A percentile compares a stretch with the other conserved stretches of the same genome.
These are phyloP conservation scores for Acrobasis repandana DNA, from an alignment of 2,888 invertebrate species.

Conservation along the genomic window DNA sequence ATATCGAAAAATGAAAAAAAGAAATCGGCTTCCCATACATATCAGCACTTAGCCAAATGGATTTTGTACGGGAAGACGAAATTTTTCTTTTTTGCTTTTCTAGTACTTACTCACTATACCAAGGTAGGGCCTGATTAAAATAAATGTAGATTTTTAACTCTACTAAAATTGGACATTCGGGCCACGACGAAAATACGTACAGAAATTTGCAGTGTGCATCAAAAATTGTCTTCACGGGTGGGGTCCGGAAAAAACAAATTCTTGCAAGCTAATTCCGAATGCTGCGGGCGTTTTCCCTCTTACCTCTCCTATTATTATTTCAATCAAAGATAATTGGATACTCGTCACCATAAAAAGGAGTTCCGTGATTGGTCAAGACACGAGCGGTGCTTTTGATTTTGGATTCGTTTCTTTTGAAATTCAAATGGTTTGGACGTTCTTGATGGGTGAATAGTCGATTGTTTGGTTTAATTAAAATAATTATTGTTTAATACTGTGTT, in stretches of 20 bases:
- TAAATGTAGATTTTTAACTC: no score
- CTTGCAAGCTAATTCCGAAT: slow-evolving; percentile 56
- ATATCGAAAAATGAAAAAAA: no score
- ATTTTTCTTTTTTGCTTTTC: no score
- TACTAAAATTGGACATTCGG: slow-evolving; percentile 31
- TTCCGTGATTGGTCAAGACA: slow-evolving; percentile 51
- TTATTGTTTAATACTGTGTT: background rate
- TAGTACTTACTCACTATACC: no score
- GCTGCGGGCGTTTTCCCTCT: slow-evolving; percentile 53
- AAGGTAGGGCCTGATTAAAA: no score
- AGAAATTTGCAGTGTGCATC: slow-evolving; percentile 57
- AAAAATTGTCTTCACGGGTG: slow-evolving; percentile 65
- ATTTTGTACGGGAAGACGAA: no score
- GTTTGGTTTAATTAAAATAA: slow-evolving; percentile 15
- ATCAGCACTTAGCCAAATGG: no score
- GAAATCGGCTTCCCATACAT: no score
- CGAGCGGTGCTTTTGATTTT: slow-evolving; percentile 59
- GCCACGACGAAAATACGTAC: slow-evolving; percentile 41
- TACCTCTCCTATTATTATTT: slow-evolving; percentile 70
- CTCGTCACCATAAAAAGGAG: slow-evolving; percentile 69
- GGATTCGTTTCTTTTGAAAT: slow-evolving; percentile 50
- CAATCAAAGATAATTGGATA: slow-evolving; percentile 77
- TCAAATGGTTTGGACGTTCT: slow-evolving; percentile 46
- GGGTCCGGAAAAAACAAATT: slow-evolving; percentile 58
- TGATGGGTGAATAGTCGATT: slow-evolving; percentile 52